These are phyloP conservation scores for Apistogramma diplotaenia DNA, from an alignment of 2,113 vertebrate species.

Conservation along the genomic window DNA sequence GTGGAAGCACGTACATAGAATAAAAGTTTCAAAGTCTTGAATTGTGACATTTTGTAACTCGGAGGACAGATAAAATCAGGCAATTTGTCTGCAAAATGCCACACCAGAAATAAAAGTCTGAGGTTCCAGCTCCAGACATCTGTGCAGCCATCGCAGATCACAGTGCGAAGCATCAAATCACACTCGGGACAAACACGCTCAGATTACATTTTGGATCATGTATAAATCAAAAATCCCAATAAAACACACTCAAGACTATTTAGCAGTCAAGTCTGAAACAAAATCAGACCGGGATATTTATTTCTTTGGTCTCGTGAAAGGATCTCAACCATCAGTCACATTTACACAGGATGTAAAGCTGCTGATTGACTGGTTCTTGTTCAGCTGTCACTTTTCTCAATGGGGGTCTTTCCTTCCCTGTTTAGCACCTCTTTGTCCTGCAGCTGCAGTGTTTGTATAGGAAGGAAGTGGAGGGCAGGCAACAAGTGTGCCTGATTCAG, in stretches of 20 bases:
- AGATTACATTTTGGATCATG: background rate
- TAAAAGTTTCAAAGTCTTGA: background rate
- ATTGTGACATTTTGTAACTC: background rate
- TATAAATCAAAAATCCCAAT: background rate
- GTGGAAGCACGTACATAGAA: background rate
- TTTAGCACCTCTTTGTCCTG: slow-evolving; percentile 59
- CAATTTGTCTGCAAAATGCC: background rate
- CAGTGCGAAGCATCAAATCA: background rate
- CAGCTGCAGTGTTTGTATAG: slow-evolving; percentile 40
- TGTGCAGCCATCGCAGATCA: background rate
- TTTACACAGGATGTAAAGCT: slow-evolving; percentile 55
- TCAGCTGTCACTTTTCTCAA: slow-evolving; percentile 54
- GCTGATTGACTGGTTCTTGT: slow-evolving; percentile 38
- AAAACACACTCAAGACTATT: background rate
- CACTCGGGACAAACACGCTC: background rate
- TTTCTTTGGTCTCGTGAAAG: background rate
- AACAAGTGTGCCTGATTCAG: background rate
- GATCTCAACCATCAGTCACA: slow-evolving; percentile 2
- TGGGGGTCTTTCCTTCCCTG: slow-evolving; percentile 67
- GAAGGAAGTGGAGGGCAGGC: slow-evolving; percentile 26
- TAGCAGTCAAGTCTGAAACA: background rate
- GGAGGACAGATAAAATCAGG: background rate
- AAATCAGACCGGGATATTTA: background rate
- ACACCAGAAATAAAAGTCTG: background rate
- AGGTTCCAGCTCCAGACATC: background rate